Evolutionary conservation across 2,797 vertebrate genomes (phyloP), one percentile per base, ranked within the genome.

Genomic region (Amazonetta brasiliensis): DNA sequence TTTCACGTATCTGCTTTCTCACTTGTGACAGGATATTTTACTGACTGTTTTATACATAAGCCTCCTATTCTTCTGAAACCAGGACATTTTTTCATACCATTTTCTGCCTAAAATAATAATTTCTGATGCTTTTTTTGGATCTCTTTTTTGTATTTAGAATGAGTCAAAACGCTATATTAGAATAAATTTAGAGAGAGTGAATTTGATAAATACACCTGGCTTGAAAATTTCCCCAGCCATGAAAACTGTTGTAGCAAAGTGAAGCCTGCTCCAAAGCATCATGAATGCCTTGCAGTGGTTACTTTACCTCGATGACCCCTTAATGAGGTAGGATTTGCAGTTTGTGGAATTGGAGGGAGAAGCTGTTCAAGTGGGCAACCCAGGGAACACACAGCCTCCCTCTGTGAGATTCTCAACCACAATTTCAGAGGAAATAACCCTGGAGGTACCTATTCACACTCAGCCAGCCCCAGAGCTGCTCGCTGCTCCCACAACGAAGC

Each of bases 131-230:
- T 96, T 89, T 80, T 92, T 94, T 95, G 90, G 92, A 91, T 50
- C 6, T 78, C 39, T 60, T 67, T 80, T 92, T 89, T 78, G 7
- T 78, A 75, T 58, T 84, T 63, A 80, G 66, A 85, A 72, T 43
- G 26, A 87, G 63, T 78, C 2, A 9, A 93, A 95, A 95, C 13
- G 19, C 23, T 83, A 72, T 11, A 88, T 56, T 43, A 92, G 62
- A 95, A 89, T 72, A 92, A 89, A 94, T 96, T 95, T 92, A 87
- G 69, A 84, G 72, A 85, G 85, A 92, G 75, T 77, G 88, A 94
- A 82, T 87, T 75, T 87, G 84, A 95, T 72, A 91, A 95, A 95
- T 64, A 68, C 63, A 93, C 64, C 60, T 92, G 86, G 73, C 59
- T 75, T 73, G 60, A 84, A 93, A 89, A 25, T 12, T 85, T 4